Conservation (phyloP, 2,797 vertebrate genomes). For the Poeciliopsis gracilis region DNA sequence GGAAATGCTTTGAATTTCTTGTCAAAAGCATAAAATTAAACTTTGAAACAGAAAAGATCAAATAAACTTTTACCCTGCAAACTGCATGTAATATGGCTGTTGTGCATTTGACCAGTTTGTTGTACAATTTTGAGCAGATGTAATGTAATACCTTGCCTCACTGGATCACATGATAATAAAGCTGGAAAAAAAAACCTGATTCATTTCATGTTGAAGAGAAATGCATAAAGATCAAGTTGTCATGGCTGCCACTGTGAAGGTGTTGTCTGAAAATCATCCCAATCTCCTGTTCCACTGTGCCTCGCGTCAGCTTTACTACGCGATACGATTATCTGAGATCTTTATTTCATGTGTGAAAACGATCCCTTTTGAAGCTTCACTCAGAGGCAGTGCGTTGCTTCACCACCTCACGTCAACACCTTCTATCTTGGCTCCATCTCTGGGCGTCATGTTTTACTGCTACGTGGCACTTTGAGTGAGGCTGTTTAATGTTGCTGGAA, state of each 20-base stretch:
- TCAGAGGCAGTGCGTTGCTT: slow-evolving; percentile 59
- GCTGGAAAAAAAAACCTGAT: slow-evolving; percentile 6
- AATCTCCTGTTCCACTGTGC: slow-evolving; percentile 39
- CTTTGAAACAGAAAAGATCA: slow-evolving; percentile 52
- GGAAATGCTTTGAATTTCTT: slow-evolving; percentile 47
- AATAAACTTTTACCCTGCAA: slow-evolving; percentile 46
- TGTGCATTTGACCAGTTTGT: slow-evolving; percentile 24
- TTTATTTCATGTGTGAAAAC: slow-evolving; percentile 80
- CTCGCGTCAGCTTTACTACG: slow-evolving; percentile 61
- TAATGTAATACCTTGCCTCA: neutral
- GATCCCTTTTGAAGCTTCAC: slow-evolving; percentile 76
- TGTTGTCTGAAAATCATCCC: slow-evolving; percentile 59
- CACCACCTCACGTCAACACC: slow-evolving; percentile 74
- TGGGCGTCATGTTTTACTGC: slow-evolving; percentile 70
- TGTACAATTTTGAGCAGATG: slow-evolving; percentile 20
- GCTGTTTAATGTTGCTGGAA: slow-evolving; percentile 60
- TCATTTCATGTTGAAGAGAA: slow-evolving; percentile 47
- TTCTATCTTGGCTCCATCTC: slow-evolving; percentile 75
- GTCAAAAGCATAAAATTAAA: slow-evolving; percentile 57
- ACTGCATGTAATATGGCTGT: slow-evolving; percentile 30
- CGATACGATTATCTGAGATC: slow-evolving; percentile 77
- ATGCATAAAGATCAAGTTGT: slow-evolving; percentile 49
- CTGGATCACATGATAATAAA: neutral
- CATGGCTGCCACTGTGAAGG: slow-evolving; percentile 45
- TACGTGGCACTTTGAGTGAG: slow-evolving; percentile 54